Conservation (phyloP, 2,797 vertebrate genomes). For the Diceros bicornis region DNA sequence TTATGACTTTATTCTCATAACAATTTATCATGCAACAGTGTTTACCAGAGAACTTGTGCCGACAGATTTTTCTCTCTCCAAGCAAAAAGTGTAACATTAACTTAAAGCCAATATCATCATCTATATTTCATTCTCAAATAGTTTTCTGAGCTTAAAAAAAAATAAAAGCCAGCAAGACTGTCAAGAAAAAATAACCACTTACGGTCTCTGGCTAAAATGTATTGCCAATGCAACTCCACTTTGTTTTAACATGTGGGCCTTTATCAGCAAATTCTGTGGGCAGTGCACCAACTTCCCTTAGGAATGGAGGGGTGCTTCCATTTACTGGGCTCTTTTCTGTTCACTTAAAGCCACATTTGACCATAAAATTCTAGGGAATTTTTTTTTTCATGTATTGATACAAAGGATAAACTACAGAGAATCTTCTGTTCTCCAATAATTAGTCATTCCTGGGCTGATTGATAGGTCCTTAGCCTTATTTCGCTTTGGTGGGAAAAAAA, state of each 20-base stretch:
- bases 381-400: constrained; percentile 86
- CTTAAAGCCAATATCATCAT: constrained; percentile 86
- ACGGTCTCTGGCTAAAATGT: constrained; percentile 89
- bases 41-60: constrained; percentile 86
- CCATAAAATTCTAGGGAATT: constrained; percentile 85
- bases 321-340: constrained; percentile 90
- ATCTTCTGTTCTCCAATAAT: constrained; percentile 78
- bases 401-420: constrained; percentile 85
- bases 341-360: constrained; percentile 87
- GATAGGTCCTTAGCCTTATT: not conserved
- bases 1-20: constrained; percentile 88
- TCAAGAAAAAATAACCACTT: constrained; percentile 90
- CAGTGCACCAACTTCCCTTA: constrained; percentile 90
- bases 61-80: constrained; percentile 85
- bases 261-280: constrained; percentile 92
- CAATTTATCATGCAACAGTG: constrained; percentile 87
- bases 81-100: constrained; percentile 86
- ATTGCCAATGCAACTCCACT: constrained; percentile 87
- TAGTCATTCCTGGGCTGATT: not conserved
- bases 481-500: not conserved
- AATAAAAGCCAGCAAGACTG: constrained; percentile 84
- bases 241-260: constrained; percentile 92
- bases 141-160: constrained; percentile 84
- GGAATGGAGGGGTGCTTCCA: constrained; percentile 88
- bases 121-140: constrained; percentile 89